A percentile compares a stretch with the other conserved stretches of the same genome.
These are phyloP conservation scores for Euschistus heros DNA, from an alignment of 1,140 invertebrate species.

Conservation along the genomic window DNA sequence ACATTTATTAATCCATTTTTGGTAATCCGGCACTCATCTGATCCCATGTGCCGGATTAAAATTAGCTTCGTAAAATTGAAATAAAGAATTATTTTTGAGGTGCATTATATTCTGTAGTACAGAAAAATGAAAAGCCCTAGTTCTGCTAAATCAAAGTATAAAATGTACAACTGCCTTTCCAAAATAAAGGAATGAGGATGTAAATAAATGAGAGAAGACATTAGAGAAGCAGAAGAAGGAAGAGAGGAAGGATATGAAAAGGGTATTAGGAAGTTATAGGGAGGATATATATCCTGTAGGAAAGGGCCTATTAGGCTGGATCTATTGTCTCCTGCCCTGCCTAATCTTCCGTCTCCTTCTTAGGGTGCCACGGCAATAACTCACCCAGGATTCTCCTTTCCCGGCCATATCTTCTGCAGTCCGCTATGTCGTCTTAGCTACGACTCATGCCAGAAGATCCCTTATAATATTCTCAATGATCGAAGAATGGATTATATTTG, in stretches of 20 bases:
- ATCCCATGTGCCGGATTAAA: too few species aligned
- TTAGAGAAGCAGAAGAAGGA: neutral
- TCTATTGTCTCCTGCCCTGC: neutral
- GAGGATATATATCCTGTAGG: slow-evolving; percentile 6
- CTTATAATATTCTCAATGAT: too few species aligned
- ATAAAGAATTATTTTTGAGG: too few species aligned
- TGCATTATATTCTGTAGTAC: too few species aligned
- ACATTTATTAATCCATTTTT: too few species aligned
- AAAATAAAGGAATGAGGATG: neutral
- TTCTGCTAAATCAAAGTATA: neutral
- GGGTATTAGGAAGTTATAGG: slow-evolving; percentile 8
- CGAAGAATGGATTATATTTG: too few species aligned
- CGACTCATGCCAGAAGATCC: too few species aligned
- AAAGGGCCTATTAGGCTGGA: neutral
- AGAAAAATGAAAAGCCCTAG: too few species aligned
- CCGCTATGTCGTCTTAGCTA: neutral
- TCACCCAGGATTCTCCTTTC: neutral
- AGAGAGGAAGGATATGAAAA: slow-evolving; percentile 1
- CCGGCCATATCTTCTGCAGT: neutral
- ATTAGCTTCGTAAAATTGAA: too few species aligned
- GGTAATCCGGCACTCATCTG: too few species aligned
- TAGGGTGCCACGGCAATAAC: too few species aligned
- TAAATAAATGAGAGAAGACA: neutral
- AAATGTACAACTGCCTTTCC: neutral
- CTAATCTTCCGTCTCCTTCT: too few species aligned